A percentile compares a stretch with the other conserved stretches of the same genome.
Conservation (phyloP, 23 tunicate genomes). For the Aplidium turbinatum region DNA sequence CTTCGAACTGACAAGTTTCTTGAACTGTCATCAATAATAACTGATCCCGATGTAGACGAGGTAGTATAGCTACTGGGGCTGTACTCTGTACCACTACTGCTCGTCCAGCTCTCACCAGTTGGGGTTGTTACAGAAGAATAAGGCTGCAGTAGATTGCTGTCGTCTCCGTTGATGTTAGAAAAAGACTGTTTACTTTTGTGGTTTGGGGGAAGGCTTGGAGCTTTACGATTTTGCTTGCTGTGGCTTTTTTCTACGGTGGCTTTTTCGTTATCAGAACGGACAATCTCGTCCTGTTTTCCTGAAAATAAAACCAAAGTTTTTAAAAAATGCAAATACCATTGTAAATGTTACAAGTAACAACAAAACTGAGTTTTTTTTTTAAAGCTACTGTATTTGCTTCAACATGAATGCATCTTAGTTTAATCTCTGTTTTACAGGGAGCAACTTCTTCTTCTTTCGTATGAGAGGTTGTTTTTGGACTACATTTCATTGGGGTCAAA, state of each 20-base stretch:
- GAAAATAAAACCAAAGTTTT: neutral
- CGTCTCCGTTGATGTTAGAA: neutral
- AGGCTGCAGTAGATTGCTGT: neutral
- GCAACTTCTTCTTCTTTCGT: too few species aligned
- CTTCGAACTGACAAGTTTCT: neutral
- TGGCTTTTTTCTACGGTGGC: neutral
- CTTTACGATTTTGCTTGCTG: conserved; percentile 37
- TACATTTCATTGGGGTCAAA: too few species aligned
- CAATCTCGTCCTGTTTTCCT: conserved; percentile 14
- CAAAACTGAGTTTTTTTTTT: too few species aligned
- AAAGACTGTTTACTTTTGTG: neutral
- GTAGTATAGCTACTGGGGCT: conserved; percentile 55
- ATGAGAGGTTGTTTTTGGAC: too few species aligned
- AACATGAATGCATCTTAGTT: too few species aligned
- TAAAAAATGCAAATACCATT: neutral
- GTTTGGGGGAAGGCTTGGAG: conserved; percentile 33
- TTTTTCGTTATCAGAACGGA: neutral
- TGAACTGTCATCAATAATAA: neutral
- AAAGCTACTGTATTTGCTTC: too few species aligned
- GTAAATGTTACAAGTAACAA: too few species aligned
- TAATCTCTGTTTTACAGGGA: too few species aligned
- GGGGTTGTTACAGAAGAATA: neutral
- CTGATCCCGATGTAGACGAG: conserved; percentile 41
- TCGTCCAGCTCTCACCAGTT: conserved; percentile 42
- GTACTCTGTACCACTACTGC: conserved; percentile 47